These are phyloP conservation scores for Microcebus tavaratra DNA, from an alignment of 2,113 vertebrate genomes.

Conservation along the genomic window DNA sequence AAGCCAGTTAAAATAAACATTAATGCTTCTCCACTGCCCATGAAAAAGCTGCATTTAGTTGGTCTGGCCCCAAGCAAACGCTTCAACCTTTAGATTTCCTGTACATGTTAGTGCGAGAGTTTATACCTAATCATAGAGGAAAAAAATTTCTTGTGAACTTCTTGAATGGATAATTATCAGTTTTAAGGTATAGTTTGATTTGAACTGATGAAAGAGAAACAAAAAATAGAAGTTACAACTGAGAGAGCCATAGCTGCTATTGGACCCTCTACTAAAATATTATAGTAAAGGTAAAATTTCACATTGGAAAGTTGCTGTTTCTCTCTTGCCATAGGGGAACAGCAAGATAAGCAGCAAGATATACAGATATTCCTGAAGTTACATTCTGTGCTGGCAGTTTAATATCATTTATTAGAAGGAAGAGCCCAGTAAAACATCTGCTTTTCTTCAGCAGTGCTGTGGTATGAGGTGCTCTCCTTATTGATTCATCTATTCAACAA, in stretches of 20 bases:
- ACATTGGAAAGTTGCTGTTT: neutral
- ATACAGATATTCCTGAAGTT: neutral
- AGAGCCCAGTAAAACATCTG: neutral
- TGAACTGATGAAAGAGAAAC: neutral
- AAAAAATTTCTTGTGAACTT: neutral
- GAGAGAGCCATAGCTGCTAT: neutral
- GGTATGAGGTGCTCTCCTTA: neutral
- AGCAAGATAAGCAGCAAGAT: neutral
- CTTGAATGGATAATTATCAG: conserved; percentile 36
- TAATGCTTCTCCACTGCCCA: conserved; percentile 55
- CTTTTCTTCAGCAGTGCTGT: neutral
- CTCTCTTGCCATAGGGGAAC: neutral
- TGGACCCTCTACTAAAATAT: neutral
- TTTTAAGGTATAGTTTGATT: conserved; percentile 44
- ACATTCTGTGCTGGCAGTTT: neutral
- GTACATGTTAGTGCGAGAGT: neutral
- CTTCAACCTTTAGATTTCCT: conserved; percentile 32
- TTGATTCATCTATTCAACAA: neutral
- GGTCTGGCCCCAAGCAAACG: conserved; percentile 21
- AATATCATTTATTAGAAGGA: neutral
- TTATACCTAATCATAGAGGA: conserved; percentile 40
- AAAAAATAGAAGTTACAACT: neutral
- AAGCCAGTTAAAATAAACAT: conserved; percentile 67
- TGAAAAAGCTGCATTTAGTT: neutral
- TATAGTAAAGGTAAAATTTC: neutral